A percentile compares a stretch with the other conserved stretches of the same genome.
Evolutionary conservation across 2,113 vertebrate species (phyloP).

Genomic region (Sprattus sprattus): DNA sequence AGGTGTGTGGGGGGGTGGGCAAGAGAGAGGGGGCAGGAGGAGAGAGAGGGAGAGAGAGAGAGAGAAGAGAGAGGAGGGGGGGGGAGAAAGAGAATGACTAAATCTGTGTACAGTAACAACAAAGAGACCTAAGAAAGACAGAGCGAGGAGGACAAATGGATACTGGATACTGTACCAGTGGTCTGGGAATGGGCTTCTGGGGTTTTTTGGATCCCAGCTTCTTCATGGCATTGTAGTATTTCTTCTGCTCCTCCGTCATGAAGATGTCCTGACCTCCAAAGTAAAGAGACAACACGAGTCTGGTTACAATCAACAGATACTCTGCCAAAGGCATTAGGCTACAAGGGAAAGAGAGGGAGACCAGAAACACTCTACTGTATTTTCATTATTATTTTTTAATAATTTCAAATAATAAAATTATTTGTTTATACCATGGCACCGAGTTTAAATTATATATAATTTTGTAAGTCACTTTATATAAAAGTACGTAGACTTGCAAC

Average conservation of each 20-base stretch:
- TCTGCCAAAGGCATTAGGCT: too few species aligned
- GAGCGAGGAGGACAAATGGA: not conserved
- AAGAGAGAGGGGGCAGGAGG: too few species aligned
- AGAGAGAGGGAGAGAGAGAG: not conserved
- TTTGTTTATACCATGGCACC: too few species aligned
- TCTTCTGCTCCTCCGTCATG: slow-evolving; percentile 99
- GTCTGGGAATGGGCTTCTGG: slow-evolving; percentile 95
- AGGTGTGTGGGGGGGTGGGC: too few species aligned
- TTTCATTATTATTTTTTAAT: too few species aligned
- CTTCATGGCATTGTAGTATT: slow-evolving; percentile 99
- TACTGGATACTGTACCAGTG: slow-evolving; percentile 72
- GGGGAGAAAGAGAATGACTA: not conserved
- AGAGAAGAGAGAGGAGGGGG: not conserved
- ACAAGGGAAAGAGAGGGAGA: too few species aligned
- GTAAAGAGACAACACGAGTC: slow-evolving; percentile 75
- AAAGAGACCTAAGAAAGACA: not conserved
- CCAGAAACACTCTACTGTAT: too few species aligned
- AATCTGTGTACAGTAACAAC: not conserved
- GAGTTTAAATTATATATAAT: too few species aligned
- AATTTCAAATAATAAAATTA: too few species aligned
- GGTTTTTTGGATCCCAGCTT: slow-evolving; percentile 98
- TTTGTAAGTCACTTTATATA: too few species aligned
- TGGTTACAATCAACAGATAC: slow-evolving; percentile 76
- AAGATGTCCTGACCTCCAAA: slow-evolving; percentile 99
- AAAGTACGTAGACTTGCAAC: too few species aligned